Base-by-base conservation (phyloP, 2,888 invertebrate species). In the Pammene aurita region DNA sequence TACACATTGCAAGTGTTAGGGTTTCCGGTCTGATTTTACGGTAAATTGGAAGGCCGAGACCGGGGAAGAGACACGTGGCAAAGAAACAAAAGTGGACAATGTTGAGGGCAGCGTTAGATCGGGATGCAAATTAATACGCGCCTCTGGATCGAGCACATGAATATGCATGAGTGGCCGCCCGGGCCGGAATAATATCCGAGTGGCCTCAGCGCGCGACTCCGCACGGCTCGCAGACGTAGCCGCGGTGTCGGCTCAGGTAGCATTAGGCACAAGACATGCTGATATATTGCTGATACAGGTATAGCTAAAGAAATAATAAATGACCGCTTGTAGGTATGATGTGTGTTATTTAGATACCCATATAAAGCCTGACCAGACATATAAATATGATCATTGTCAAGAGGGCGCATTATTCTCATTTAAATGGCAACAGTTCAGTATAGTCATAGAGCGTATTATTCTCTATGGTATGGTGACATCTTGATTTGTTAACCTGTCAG, bases 91-190 rank as follows among this genome's bases (percentile, higher is more conserved):
- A 89, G 85, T 81, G 87, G 82, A 83, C 85, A 87, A 83, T 85
- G 84, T 86, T 84, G 78, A 78, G 81, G 81, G 80, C 78, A 76
- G 83, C 80, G 82, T 80, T 71, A 84, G 87, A 88, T 87, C 85
- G 85, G 80, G 81, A 92, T 92, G 91, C 88, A 92, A 92, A 92
- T 92, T 88, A 90, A 91, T 91, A 92, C 89, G 87, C 87, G 90
- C 82, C 84, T 87, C 85, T 82, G 87, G 86, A 87, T 85, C 84
- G 83, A 79, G 79, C 78, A 76, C 85, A 91, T 92, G 91, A 92
- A 92, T 92, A 92, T 92, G 89, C 90, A 92, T 90, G 85, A 79
- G 72, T 75, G 77, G 81, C 79, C 81, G 80, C 79, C 81, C 80
- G 86, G 83, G 78, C 81, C 85, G 84, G 88, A 84, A 90, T 90